These are phyloP conservation scores for Vulpes vulpes DNA, from an alignment of 2,113 vertebrate genomes.

Conservation along the genomic window DNA sequence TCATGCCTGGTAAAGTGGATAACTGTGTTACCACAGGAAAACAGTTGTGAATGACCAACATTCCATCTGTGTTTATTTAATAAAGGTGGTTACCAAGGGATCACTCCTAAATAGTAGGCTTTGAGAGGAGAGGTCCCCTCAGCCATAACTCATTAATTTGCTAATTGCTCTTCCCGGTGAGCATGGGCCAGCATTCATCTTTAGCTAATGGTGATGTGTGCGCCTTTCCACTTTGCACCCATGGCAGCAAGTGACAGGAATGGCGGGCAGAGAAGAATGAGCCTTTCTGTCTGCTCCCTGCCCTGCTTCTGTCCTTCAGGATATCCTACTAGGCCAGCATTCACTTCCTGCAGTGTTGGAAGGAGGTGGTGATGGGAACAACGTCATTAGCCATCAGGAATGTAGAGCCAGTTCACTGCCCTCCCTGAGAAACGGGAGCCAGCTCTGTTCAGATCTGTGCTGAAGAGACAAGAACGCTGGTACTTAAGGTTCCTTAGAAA, in stretches of 20 bases:
- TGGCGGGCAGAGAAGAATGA: not conserved
- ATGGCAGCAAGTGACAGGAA: not conserved
- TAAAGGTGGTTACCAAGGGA: not conserved
- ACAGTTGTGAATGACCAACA: not conserved
- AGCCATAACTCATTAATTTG: conserved; percentile 19
- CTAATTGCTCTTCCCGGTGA: not conserved
- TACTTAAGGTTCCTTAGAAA: not conserved
- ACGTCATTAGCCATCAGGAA: conserved; percentile 80
- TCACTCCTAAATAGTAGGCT: not conserved
- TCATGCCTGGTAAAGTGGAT: not conserved
- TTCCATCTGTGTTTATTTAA: not conserved
- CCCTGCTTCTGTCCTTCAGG: not conserved
- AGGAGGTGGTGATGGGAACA: conserved; percentile 68
- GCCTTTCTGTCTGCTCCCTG: not conserved
- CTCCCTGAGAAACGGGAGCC: conserved; percentile 75
- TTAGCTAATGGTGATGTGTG: not conserved
- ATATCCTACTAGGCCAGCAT: not conserved
- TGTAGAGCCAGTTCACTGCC: conserved; percentile 78
- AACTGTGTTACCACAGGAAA: not conserved
- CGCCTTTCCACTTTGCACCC: not conserved
- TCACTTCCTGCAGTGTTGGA: not conserved
- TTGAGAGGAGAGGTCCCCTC: not conserved
- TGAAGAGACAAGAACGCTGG: conserved; percentile 50
- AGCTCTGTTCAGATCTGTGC: conserved; percentile 52
- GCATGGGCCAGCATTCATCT: not conserved